These are phyloP conservation scores for Muscidifurax raptorellus DNA, from an alignment of 1,140 invertebrate genomes.

Conservation along the genomic window DNA sequence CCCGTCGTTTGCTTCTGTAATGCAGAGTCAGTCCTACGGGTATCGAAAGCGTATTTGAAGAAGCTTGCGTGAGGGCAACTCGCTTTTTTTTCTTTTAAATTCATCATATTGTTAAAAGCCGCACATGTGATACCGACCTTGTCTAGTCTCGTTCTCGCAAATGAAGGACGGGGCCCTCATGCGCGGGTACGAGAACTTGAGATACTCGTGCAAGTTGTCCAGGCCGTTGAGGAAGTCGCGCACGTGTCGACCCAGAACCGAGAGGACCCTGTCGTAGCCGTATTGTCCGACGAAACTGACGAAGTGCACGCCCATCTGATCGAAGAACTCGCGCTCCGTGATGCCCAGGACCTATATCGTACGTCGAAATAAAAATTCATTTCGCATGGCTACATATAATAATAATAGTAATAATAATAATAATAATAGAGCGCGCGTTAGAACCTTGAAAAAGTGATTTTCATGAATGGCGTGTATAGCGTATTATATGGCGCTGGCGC, in stretches of 20 bases:
- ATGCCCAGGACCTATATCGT: constrained; percentile 85
- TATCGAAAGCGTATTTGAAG: constrained; percentile 33
- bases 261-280: constrained; percentile 93
- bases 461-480: constrained; percentile 7
- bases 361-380: too few species aligned
- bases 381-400: too few species aligned
- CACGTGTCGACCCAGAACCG: constrained; percentile 93
- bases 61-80: too few species aligned
- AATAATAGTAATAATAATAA: too few species aligned
- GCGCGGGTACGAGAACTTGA: constrained; percentile 96
- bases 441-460: not conserved
- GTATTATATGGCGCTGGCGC: too few species aligned
- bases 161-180: constrained; percentile 96
- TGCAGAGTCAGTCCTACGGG: constrained; percentile 89
- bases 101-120: too few species aligned
- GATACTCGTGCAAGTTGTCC: constrained; percentile 97
- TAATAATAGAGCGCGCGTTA: too few species aligned
- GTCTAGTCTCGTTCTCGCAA: constrained; percentile 94
- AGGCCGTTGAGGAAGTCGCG: constrained; percentile 96
- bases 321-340: constrained; percentile 90
- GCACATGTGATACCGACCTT: constrained; percentile 72
- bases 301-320: constrained; percentile 93
- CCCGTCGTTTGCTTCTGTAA: constrained; percentile 93
- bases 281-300: constrained; percentile 95
- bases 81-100: too few species aligned